These are phyloP conservation scores for Dascillus cervinus DNA, from an alignment of 2,888 invertebrate species.

Conservation along the genomic window DNA sequence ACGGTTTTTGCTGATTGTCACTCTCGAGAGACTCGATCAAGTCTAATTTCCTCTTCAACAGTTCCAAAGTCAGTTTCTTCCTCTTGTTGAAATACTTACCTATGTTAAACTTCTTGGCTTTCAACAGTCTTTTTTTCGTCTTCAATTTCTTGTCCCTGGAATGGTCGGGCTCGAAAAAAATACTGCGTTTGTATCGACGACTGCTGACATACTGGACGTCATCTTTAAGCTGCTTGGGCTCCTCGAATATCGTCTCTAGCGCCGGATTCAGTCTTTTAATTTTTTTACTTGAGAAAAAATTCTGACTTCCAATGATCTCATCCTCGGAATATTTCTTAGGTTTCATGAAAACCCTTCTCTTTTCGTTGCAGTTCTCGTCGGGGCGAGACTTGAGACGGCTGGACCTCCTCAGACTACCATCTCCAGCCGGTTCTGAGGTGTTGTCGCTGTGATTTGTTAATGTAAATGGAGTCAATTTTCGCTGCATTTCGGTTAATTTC, in stretches of 20 bases:
- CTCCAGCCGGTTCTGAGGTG: not conserved
- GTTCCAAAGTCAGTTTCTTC: conserved; percentile 10
- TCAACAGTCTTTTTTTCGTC: conserved; percentile 7
- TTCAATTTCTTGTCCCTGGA: conserved; percentile 5
- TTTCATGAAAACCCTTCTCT: not conserved
- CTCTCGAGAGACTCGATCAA: conserved; percentile 6
- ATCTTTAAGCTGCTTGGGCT: conserved; percentile 7
- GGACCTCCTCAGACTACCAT: not conserved
- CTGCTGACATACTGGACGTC: conserved; percentile 4
- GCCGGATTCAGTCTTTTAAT: conserved; percentile 8
- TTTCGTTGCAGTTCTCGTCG: no score
- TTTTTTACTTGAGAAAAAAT: conserved; percentile 11
- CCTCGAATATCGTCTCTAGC: conserved; percentile 13
- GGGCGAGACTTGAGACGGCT: not conserved
- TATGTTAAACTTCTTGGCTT: conserved; percentile 7
- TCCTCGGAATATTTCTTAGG: not conserved
- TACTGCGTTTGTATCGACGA: conserved; percentile 7
- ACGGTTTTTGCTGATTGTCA: no score
- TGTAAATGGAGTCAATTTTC: no score
- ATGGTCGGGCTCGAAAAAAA: conserved; percentile 7
- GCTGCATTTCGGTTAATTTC: not conserved
- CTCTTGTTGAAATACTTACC: conserved; percentile 10
- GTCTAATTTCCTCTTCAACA: conserved; percentile 8
- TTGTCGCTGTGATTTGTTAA: not conserved
- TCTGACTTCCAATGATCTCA: conserved; percentile 4